Conservation (phyloP, 2,888 invertebrate genomes). For the Salticus scenicus region DNA sequence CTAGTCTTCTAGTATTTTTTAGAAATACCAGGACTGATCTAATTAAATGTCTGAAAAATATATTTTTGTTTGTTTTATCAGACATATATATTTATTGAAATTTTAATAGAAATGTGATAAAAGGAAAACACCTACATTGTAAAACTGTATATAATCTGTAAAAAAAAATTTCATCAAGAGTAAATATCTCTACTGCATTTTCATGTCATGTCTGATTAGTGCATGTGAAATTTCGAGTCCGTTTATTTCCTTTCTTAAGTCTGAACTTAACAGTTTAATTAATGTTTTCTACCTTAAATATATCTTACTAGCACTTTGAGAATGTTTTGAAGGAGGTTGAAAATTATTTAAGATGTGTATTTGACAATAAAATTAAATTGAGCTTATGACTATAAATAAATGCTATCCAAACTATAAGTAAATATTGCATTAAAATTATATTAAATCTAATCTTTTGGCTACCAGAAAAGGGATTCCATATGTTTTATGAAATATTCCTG, state of each 20-base stretch:
- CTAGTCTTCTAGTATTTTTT: neutral
- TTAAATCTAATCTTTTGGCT: conserved; percentile 7
- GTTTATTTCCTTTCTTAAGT: too few species aligned
- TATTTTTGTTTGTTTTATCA: neutral
- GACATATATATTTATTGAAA: neutral
- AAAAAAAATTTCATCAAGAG: neutral
- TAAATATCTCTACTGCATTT: neutral
- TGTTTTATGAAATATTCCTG: too few species aligned
- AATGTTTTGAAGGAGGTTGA: neutral
- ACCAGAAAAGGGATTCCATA: neutral
- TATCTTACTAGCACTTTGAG: neutral
- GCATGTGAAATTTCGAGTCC: neutral
- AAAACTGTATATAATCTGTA: conserved; percentile 1
- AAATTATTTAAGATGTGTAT: neutral
- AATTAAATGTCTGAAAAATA: neutral
- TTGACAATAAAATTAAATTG: conserved; percentile 16
- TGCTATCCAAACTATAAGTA: neutral
- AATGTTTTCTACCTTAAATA: neutral
- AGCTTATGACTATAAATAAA: neutral
- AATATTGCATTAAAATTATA: neutral
- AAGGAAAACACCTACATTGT: neutral
- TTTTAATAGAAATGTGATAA: conserved; percentile 3
- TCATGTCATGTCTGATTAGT: neutral
- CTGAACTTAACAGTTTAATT: too few species aligned
- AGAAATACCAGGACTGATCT: neutral